phyloP scores from a whole-genome alignment of 2,888 invertebrate species.

The Merodon equestris region DNA sequence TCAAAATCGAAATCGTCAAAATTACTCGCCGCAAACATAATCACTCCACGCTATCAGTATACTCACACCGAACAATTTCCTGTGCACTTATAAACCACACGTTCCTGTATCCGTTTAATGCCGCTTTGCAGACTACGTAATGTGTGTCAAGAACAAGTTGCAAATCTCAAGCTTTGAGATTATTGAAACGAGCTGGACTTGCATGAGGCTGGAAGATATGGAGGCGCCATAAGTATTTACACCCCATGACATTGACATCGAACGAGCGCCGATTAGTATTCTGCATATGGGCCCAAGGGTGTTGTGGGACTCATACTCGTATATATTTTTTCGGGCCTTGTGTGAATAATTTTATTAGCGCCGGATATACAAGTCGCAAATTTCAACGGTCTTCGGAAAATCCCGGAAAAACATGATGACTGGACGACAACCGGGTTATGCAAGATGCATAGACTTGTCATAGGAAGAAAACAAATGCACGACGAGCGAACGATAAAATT shows the following conservation, averaged over 20 bases:
- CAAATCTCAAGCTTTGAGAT: background rate
- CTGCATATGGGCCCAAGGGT: no score
- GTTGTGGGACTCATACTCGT: no score
- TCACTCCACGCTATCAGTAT: constrained; percentile 6
- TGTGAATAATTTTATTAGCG: no score
- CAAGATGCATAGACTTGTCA: no score
- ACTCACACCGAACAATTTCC: constrained; percentile 1
- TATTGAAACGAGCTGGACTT: background rate
- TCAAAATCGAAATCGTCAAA: constrained; percentile 5
- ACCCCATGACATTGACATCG: constrained; percentile 14
- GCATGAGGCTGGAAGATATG: constrained; percentile 1
- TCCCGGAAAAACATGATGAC: no score
- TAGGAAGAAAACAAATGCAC: background rate
- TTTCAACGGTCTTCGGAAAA: no score
- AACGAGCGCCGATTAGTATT: no score
- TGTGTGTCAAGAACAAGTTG: constrained; percentile 22
- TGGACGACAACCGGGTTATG: no score
- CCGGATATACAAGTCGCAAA: no score
- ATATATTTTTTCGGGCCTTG: no score
- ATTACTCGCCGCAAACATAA: constrained; percentile 14
- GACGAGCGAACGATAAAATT: no score
- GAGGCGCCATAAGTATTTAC: background rate
- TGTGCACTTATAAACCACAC: background rate
- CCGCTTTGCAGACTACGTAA: background rate
- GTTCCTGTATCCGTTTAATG: background rate